A percentile compares a stretch with the other conserved stretches of the same genome.
phyloP scores from a whole-genome alignment of 2,888 invertebrate genomes.

The Erynnis tages region DNA sequence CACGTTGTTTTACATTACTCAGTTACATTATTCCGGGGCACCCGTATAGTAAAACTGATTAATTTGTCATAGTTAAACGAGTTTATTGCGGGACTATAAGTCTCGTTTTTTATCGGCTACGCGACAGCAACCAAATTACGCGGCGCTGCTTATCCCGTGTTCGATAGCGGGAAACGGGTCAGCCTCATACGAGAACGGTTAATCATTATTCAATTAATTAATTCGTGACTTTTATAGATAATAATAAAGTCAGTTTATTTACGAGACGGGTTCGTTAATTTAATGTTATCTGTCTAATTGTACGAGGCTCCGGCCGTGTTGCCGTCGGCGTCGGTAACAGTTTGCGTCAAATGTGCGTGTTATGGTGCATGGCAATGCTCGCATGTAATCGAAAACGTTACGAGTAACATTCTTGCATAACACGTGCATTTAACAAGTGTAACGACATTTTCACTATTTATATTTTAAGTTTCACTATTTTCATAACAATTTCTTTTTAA shows the following conservation, averaged over 20 bases:
- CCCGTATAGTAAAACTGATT: conserved; percentile 36
- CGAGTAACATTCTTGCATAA: not conserved
- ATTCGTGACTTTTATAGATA: conserved; percentile 78
- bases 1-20: no score
- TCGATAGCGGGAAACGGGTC: conserved; percentile 33
- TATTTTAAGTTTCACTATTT: no score
- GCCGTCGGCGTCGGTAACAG: conserved; percentile 2
- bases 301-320: conserved; percentile 51
- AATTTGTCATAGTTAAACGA: conserved; percentile 37
- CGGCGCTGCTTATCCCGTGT: conserved; percentile 33
- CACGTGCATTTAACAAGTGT: not conserved
- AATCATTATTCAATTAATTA: conserved; percentile 80
- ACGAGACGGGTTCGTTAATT: conserved; percentile 73
- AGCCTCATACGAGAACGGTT: conserved; percentile 58
- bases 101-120: conserved; percentile 46
- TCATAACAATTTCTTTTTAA: no score
- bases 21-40: not conserved
- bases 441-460: no score
- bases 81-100: conserved; percentile 44
- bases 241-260: conserved; percentile 69
- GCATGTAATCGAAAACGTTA: not conserved
- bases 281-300: conserved; percentile 75
- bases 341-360: conserved; percentile 3
- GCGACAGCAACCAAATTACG: conserved; percentile 54
- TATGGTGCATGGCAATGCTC: conserved; percentile 1